Conservation (phyloP, 2,888 invertebrate species). For the Labia minor region DNA sequence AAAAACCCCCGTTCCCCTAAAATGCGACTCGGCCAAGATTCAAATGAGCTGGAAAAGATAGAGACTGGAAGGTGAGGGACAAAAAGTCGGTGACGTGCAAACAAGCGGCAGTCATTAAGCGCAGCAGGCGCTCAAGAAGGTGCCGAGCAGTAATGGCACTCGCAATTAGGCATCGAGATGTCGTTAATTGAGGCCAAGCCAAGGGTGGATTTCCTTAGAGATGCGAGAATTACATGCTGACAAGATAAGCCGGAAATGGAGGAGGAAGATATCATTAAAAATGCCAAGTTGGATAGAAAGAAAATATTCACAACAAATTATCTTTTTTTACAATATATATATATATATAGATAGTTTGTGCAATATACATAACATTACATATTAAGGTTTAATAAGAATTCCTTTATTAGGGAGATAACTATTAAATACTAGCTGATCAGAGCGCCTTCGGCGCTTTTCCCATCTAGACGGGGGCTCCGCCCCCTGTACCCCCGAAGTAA, state of each 20-base stretch:
- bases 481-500: no score
- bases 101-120: background rate
- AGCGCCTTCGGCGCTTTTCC: no score
- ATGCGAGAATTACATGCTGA: background rate
- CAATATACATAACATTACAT: no score
- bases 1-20: background rate
- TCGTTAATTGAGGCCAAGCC: constrained; percentile 8
- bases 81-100: background rate
- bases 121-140: background rate
- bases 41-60: background rate
- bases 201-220: constrained; percentile 4
- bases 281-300: background rate
- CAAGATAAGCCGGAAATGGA: background rate
- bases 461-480: no score
- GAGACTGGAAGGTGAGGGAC: background rate
- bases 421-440: no score
- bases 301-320: no score
- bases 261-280: background rate
- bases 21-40: background rate
- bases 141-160: background rate
- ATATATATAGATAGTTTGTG: no score
- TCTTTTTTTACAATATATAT: no score
- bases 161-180: background rate
- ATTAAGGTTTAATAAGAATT: no score
- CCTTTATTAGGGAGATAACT: no score